Percentiles rank a stretch among this genome's conserved stretches.
These are phyloP conservation scores for Cephus pulcher DNA, from an alignment of 2,888 invertebrate species.

Conservation along the genomic window DNA sequence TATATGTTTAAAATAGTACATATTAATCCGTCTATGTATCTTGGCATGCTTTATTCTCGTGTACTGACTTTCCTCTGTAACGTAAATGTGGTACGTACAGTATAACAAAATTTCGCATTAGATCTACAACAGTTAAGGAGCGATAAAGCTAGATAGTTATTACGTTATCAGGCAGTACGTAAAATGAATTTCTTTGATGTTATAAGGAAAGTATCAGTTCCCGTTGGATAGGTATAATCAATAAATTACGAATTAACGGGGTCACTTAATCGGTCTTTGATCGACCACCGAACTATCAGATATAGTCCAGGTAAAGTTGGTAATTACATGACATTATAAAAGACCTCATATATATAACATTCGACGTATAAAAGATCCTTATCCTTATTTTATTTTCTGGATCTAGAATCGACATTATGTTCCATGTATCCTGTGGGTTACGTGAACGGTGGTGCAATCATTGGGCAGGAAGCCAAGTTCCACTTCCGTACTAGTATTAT, in stretches of 20 bases:
- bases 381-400: background rate
- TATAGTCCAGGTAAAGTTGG: background rate
- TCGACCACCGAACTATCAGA: background rate
- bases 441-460: constrained; percentile 18
- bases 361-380: background rate
- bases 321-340: background rate
- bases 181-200: background rate
- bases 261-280: background rate
- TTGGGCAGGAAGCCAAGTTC: constrained; percentile 10
- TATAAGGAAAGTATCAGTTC: background rate
- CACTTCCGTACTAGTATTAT: background rate
- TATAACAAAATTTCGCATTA: background rate
- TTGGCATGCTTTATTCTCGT: background rate
- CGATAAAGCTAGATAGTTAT: background rate
- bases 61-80: background rate
- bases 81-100: background rate
- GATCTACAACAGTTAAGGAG: background rate
- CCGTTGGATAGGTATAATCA: background rate
- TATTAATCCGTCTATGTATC: background rate
- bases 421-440: background rate
- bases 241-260: background rate
- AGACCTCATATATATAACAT: background rate
- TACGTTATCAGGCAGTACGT: background rate
- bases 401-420: background rate
- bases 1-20: background rate